Base-by-base conservation (phyloP, 2,797 vertebrate genomes). In the Etheostoma nigrum region DNA sequence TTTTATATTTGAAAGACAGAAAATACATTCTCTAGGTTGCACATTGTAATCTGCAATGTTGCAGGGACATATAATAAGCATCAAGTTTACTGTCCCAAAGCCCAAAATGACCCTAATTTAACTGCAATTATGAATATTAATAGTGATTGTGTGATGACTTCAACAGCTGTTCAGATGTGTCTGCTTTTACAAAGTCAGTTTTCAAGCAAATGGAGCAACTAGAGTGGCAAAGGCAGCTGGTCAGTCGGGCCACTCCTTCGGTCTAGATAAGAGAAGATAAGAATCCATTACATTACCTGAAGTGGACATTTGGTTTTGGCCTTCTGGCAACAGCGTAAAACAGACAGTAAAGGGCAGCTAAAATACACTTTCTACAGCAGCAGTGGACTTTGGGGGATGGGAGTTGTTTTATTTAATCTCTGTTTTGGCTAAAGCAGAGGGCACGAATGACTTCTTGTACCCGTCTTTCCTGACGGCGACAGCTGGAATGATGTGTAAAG, bases 81-180 rank as follows among this genome's bases (percentile, higher is more conserved):
- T 15, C 19, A 49, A 10, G 30, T 54, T 62, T 25, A 23, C n/a
- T 23, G 51, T 1, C 25, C 27, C 18, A 27, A 33, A 70, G 21
- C 57, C 45, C 48, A 61, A 40, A 62, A 71, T 45, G 2, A 51
- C 9, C 53, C 64, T 55, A 47, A 57, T 72, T 69, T 40, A 55
- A 10, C 54, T n/a, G 49, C 16, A 23, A 21, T 60, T 47, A 30
- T 45, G 25, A 72, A 42, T 67, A 67, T 64, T 16, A 47, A 53
- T 11, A 13, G n/a, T n/a, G 30, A 49, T 10, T 5, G 21, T 62
- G 47, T 48, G 42, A 72, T 51, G n/a, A 36, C 30, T 51, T 67
- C 27, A 53, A 3, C 40, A 18, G 57, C 42, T 55, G 25, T 36
- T 57, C 2, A n/a, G 42, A 55, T 61, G 30, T 30, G 16, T 36